Conservation (phyloP, 1,140 invertebrate species). For the Polypedilum pembai region DNA sequence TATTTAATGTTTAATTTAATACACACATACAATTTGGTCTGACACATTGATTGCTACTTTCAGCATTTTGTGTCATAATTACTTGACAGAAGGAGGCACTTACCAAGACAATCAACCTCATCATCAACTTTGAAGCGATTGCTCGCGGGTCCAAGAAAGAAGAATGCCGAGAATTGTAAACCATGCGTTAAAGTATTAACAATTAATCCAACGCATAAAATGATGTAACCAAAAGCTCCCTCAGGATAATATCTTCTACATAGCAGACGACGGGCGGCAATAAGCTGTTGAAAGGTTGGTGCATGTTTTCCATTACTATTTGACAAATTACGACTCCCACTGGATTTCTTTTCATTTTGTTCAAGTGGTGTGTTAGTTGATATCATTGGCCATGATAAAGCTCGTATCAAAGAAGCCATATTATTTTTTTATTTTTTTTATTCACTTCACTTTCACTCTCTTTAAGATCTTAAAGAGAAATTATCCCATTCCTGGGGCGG, state of each 20-base stretch:
- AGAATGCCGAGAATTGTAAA: not conserved
- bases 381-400: not conserved
- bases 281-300: conserved; percentile 20
- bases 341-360: not conserved
- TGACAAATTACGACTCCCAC: not conserved
- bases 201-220: conserved; percentile 6
- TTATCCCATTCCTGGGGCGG: not conserved
- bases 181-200: conserved; percentile 13
- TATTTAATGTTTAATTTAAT: not conserved
- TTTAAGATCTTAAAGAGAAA: not conserved
- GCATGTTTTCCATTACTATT: conserved; percentile 10
- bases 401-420: conserved; percentile 7
- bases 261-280: conserved; percentile 8
- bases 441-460: not conserved
- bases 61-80: conserved; percentile 18
- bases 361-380: not conserved
- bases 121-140: not conserved
- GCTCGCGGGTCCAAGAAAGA: not conserved
- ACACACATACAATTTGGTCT: not conserved
- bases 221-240: not conserved
- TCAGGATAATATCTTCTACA: conserved; percentile 22
- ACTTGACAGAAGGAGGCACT: not conserved
- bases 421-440: not conserved
- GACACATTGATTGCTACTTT: conserved; percentile 12
- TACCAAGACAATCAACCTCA: conserved; percentile 21